Conservation (phyloP, 2,888 invertebrate species). For the Exocentrus adspersus region DNA sequence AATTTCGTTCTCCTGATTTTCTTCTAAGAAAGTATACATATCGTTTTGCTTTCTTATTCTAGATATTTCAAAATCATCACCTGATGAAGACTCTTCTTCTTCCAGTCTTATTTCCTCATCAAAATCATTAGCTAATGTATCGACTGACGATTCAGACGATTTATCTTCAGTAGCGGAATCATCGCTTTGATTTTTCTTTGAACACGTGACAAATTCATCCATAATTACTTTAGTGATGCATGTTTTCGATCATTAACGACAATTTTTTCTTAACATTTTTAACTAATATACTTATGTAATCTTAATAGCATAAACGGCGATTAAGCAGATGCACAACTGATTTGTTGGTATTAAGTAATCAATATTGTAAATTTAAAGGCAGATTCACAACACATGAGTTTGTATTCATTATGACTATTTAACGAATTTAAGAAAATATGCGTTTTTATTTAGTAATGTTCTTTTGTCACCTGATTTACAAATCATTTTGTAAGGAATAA, state of each 20-base stretch:
- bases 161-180: slow-evolving; percentile 63
- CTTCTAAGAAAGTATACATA: slow-evolving; percentile 75
- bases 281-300: too few species aligned
- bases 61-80: slow-evolving; percentile 73
- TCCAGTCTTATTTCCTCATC: slow-evolving; percentile 96
- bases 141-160: slow-evolving; percentile 90
- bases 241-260: neutral
- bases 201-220: slow-evolving; percentile 55
- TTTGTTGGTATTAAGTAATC: slow-evolving; percentile 17
- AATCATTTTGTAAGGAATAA: neutral
- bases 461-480: neutral
- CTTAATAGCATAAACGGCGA: slow-evolving; percentile 5
- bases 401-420: neutral
- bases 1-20: slow-evolving; percentile 61
- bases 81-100: slow-evolving; percentile 90
- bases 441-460: neutral
- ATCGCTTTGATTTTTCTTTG: slow-evolving; percentile 55
- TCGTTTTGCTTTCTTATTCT: slow-evolving; percentile 41
- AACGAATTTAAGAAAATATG: neutral
- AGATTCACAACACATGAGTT: slow-evolving; percentile 25
- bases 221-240: slow-evolving; percentile 46
- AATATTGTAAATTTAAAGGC: slow-evolving; percentile 19
- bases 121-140: slow-evolving; percentile 97
- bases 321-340: slow-evolving; percentile 9
- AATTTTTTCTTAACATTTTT: neutral